Conservation (phyloP, 2,888 invertebrate species). For the Antheraea assamensis region DNA sequence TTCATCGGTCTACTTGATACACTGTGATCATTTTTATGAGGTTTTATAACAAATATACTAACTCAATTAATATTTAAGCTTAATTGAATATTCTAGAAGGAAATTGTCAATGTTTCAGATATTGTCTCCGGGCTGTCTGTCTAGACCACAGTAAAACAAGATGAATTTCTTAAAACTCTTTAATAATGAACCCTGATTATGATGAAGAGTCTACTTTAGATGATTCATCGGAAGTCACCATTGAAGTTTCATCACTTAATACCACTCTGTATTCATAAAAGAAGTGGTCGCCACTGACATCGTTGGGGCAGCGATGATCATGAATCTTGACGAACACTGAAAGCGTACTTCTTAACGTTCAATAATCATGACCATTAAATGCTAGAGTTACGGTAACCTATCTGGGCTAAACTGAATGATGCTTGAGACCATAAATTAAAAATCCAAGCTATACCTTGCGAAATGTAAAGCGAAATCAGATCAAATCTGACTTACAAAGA, state of each 20-base stretch:
- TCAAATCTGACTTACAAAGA: background rate
- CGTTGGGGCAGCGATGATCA: constrained; percentile 54
- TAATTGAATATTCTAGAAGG: background rate
- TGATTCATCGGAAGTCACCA: background rate
- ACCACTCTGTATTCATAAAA: constrained; percentile 66
- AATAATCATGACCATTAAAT: background rate
- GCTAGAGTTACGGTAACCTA: background rate
- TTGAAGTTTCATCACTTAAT: constrained; percentile 36
- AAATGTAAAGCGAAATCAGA: no score
- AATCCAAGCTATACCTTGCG: no score
- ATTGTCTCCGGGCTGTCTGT: background rate
- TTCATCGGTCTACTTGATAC: background rate
- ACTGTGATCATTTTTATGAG: no score
- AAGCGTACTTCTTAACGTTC: constrained; percentile 9
- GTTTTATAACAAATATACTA: no score
- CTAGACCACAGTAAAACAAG: background rate
- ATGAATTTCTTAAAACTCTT: background rate
- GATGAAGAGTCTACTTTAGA: background rate
- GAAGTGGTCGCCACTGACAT: constrained; percentile 58
- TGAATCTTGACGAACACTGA: constrained; percentile 53
- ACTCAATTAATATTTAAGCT: background rate
- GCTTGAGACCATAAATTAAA: no score
- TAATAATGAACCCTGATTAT: background rate
- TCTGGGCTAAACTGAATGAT: no score
- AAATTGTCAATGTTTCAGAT: no score